phyloP scores from a whole-genome alignment of 2,888 invertebrate species.

The Sminthurinus aureus region DNA sequence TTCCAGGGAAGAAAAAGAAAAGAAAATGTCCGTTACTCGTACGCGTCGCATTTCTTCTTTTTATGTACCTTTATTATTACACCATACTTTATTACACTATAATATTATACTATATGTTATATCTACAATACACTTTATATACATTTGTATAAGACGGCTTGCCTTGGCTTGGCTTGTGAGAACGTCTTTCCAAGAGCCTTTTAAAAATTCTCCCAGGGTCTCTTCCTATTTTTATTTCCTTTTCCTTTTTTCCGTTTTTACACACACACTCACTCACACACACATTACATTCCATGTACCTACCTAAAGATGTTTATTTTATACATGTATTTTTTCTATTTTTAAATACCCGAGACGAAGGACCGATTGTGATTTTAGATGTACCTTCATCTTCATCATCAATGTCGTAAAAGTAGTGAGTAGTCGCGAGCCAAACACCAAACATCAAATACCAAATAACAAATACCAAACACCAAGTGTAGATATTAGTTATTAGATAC shows the following conservation, averaged over 20 bases:
- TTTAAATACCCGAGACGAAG: constrained; percentile 1
- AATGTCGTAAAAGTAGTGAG: too few relatives aligned
- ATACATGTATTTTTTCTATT: neutral
- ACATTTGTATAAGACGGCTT: too few relatives aligned
- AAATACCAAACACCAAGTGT: neutral
- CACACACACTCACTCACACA: neutral
- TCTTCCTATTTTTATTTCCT: constrained; percentile 1
- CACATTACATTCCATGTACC: neutral
- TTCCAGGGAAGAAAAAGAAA: constrained; percentile 1
- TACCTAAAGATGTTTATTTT: neutral
- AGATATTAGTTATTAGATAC: neutral
- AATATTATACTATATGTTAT: too few relatives aligned
- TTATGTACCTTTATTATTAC: too few relatives aligned
- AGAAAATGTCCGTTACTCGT: neutral
- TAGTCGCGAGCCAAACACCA: too few relatives aligned
- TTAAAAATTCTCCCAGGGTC: neutral
- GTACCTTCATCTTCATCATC: too few relatives aligned
- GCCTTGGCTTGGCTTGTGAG: neutral
- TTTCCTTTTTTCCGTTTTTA: neutral
- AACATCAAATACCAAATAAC: neutral
- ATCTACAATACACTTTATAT: too few relatives aligned
- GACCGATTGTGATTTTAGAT: neutral
- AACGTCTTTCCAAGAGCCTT: neutral
- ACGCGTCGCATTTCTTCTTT: neutral
- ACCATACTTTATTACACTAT: too few relatives aligned